These are phyloP conservation scores for Hozukius guyotensis DNA, from an alignment of 2,797 vertebrate genomes.

Conservation along the genomic window DNA sequence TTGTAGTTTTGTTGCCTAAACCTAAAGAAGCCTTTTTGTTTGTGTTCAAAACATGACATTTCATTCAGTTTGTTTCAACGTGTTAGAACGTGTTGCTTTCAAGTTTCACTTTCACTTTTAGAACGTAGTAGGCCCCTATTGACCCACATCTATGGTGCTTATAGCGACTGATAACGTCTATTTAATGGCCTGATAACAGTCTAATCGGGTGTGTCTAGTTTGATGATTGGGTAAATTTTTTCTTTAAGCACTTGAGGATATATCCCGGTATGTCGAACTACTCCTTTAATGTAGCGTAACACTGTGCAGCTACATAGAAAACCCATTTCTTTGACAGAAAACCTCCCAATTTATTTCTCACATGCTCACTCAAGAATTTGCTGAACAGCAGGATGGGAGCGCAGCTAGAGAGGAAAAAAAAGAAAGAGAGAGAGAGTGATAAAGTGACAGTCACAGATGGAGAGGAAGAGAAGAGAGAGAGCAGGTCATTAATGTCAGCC, in stretches of 20 bases:
- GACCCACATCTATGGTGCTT: too few relatives aligned
- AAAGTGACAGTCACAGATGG: slow-evolving; percentile 44
- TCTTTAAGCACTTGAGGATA: neutral
- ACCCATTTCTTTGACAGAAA: slow-evolving; percentile 21
- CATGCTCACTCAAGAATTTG: slow-evolving; percentile 44
- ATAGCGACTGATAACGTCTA: too few relatives aligned
- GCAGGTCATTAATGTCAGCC: slow-evolving; percentile 79
- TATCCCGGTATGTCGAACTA: neutral
- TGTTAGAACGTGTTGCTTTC: too few relatives aligned
- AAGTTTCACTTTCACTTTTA: too few relatives aligned
- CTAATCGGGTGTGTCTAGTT: neutral
- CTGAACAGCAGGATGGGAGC: slow-evolving; percentile 34
- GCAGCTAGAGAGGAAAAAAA: neutral
- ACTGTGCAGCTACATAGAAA: neutral
- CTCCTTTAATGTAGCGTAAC: neutral
- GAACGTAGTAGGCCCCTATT: too few relatives aligned
- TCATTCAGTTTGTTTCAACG: too few relatives aligned
- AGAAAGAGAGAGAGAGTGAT: neutral
- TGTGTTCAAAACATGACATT: too few relatives aligned
- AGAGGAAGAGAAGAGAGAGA: slow-evolving; percentile 47
- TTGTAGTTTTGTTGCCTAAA: too few relatives aligned
- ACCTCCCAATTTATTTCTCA: slow-evolving; percentile 54
- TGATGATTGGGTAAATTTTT: neutral
- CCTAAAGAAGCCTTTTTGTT: too few relatives aligned
- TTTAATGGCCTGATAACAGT: too few relatives aligned